Percentiles rank a stretch among this genome's conserved stretches.
phyloP scores from a whole-genome alignment of 2,113 vertebrate species.

The Neolamprologus devosi region DNA sequence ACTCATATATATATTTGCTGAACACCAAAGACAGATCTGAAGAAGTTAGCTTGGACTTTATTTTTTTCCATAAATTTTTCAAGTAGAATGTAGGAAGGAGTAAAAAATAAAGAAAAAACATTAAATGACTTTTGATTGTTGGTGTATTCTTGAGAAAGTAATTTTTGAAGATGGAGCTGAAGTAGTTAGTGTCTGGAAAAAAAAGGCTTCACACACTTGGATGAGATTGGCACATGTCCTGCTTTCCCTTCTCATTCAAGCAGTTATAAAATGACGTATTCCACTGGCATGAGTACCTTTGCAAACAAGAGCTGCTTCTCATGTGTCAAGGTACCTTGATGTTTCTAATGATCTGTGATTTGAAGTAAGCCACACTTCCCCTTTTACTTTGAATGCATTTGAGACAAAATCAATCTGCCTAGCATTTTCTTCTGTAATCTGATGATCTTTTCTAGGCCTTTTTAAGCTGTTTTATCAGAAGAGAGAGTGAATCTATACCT shows the following conservation, averaged over 20 bases:
- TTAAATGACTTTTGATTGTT: background rate
- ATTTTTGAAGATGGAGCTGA: background rate
- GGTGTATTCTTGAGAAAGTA: background rate
- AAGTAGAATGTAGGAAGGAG: background rate
- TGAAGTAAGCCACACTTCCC: background rate
- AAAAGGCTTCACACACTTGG: background rate
- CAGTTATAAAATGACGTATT: background rate
- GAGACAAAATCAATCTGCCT: background rate
- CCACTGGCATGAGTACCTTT: background rate
- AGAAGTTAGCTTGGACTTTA: background rate
- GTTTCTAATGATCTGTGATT: background rate
- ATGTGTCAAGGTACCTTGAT: background rate
- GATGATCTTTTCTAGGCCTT: background rate
- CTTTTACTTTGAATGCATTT: background rate
- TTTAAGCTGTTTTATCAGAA: background rate
- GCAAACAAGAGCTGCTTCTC: background rate
- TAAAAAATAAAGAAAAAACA: background rate
- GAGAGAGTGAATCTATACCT: background rate
- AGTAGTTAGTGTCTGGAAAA: rapidly evolving
- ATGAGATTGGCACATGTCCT: background rate
- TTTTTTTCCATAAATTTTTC: background rate
- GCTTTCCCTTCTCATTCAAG: background rate
- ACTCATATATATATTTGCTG: background rate
- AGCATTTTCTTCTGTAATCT: background rate
- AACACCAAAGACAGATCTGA: background rate